These are phyloP conservation scores for Phrynosoma platyrhinos DNA, from an alignment of 2,113 vertebrate genomes.

Conservation along the genomic window DNA sequence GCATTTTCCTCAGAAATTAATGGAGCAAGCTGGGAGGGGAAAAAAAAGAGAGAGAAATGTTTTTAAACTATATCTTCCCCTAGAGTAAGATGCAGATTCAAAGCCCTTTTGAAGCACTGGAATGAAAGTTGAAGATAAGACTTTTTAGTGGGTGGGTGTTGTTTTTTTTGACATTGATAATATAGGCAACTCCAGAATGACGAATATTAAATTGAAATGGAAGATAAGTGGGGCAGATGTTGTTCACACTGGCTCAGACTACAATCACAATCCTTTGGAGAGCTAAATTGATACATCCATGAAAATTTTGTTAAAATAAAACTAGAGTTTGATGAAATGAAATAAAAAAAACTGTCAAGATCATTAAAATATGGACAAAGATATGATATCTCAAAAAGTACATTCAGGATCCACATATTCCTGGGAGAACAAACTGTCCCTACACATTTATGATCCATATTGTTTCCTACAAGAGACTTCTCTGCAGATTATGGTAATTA, in stretches of 20 bases:
- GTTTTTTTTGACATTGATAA: conserved; percentile 80
- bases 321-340: conserved; percentile 20
- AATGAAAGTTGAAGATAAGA: conserved; percentile 85
- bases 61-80: conserved; percentile 84
- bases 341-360: background rate
- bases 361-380: conserved; percentile 4
- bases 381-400: background rate
- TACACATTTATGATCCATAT: background rate
- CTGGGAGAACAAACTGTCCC: background rate
- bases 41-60: conserved; percentile 73
- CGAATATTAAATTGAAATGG: conserved; percentile 75
- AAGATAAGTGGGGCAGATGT: conserved; percentile 62
- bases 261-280: conserved; percentile 28
- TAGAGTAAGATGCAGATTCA: conserved; percentile 88
- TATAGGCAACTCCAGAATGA: conserved; percentile 72
- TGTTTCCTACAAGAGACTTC: background rate
- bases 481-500: background rate
- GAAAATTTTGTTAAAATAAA: conserved; percentile 12
- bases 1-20: conserved; percentile 86
- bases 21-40: conserved; percentile 80
- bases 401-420: background rate
- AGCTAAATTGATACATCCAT: conserved; percentile 12
- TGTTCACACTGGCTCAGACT: conserved; percentile 55
- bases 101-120: conserved; percentile 84
- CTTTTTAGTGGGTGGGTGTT: conserved; percentile 65